Base-by-base conservation (phyloP, 2,113 vertebrate species). In the Amblyopsis rosae region DNA sequence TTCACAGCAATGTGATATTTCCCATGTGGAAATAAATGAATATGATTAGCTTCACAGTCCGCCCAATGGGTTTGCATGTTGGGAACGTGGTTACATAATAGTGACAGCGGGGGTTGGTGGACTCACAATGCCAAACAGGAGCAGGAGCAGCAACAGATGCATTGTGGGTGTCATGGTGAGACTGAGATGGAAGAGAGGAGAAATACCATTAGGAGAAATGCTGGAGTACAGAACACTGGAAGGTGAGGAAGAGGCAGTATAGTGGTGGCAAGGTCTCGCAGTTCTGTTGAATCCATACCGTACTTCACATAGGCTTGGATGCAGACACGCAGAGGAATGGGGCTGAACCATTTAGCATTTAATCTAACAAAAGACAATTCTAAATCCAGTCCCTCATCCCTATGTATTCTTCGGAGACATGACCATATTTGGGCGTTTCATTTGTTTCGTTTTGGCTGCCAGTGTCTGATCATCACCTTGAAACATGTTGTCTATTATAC, bases 121-220 rank as follows among this genome's bases (percentile, higher is more conserved):
- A 92, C 91, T 92, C 85, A 93, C 92, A 79, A 81, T 78, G 86
- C 78, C 74, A 79, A 89, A 9, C 65, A 92, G 80, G 70, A 92
- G 82, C 15, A 81, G 69, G 65, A 92, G 77, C 75, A 90, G 62
- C 82, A 90, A 67, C 82, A 91, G 89, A 80, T 80, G 89, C 70
- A 84, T 46, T 75, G 70, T 64, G 79, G 81, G 78, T 85, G 88
- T 82, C 83, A 88, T 92, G 75, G 63, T 88, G 65, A 65, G 63
- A 69, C 69, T 88, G 81, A 45, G 68, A 69, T 58, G 33, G 66
- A 45, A 6, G 11, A 6, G 11, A 76, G 13, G 66, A 75, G 59
- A 15, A 65, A 9, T 64, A 50, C 17, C 65, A 33, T 41, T 35
- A 74, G 67, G 67, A 64, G 35, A 41, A 41, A 41, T 41, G 7